A percentile compares a stretch with the other conserved stretches of the same genome.
Evolutionary conservation across 2,797 vertebrate genomes (phyloP).

Genomic region (Dendrocincla fuliginosa): DNA sequence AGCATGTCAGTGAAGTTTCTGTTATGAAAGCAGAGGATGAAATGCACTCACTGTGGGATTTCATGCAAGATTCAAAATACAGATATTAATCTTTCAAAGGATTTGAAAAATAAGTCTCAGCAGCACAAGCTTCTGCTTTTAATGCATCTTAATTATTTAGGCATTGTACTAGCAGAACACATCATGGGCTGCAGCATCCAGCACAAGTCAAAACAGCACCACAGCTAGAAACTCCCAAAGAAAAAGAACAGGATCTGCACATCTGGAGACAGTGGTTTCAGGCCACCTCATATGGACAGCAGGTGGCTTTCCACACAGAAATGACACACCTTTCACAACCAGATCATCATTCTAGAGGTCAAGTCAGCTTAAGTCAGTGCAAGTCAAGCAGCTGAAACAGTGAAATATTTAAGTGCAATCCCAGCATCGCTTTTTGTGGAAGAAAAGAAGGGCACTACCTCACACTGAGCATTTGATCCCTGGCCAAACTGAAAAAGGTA

Average conservation of each 20-base stretch:
- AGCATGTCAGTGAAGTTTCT: neutral
- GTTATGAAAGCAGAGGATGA: slow-evolving; percentile 35
- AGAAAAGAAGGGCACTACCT: neutral
- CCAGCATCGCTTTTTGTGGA: neutral
- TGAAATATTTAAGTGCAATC: neutral
- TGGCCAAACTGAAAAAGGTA: neutral
- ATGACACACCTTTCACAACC: neutral
- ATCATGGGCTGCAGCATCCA: neutral
- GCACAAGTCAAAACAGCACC: neutral
- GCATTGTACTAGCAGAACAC: slow-evolving; percentile 35
- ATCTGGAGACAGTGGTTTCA: neutral
- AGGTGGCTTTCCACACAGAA: neutral
- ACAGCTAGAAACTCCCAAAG: slow-evolving; percentile 26
- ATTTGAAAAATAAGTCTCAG: slow-evolving; percentile 63
- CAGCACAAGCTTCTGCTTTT: slow-evolving; percentile 69
- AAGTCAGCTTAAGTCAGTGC: neutral
- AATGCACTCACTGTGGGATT: slow-evolving; percentile 30
- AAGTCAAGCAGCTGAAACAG: neutral
- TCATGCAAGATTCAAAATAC: slow-evolving; percentile 64
- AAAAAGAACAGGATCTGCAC: neutral
- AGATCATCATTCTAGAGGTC: neutral
- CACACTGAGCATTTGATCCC: neutral
- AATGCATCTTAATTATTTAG: slow-evolving; percentile 78
- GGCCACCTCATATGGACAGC: neutral
- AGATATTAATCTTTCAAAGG: slow-evolving; percentile 78